Percentiles rank a stretch among this genome's conserved stretches.
Evolutionary conservation across 2,888 invertebrate species (phyloP).

Genomic region (Mantis religiosa): DNA sequence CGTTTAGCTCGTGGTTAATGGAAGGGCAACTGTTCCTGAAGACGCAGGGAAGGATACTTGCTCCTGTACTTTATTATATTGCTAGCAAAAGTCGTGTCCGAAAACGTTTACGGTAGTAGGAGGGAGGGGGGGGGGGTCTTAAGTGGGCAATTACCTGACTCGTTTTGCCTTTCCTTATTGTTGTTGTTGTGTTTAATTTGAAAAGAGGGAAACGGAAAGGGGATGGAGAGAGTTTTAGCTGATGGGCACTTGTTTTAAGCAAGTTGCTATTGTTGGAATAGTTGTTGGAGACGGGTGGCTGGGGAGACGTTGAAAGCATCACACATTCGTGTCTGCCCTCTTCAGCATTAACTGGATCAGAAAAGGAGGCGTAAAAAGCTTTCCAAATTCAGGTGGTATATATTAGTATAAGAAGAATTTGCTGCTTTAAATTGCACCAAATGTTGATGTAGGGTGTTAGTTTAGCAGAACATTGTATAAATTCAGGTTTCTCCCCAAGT

Average conservation of each 20-base stretch:
- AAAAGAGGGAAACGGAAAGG: constrained; percentile 14
- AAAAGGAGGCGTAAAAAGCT: neutral
- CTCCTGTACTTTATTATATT: constrained; percentile 23
- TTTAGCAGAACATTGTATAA: too few species aligned
- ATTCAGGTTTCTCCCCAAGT: too few species aligned
- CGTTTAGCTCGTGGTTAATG: constrained; percentile 11
- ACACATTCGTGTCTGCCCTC: neutral
- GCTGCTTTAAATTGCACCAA: too few species aligned
- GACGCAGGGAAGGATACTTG: constrained; percentile 7
- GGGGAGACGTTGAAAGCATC: neutral
- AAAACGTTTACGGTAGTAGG: constrained; percentile 14
- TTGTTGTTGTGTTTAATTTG: constrained; percentile 28
- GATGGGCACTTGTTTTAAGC: constrained; percentile 3
- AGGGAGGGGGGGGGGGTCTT: neutral
- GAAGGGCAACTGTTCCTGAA: neutral
- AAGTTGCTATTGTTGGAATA: constrained; percentile 11
- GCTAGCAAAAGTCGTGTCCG: constrained; percentile 26
- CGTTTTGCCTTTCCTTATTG: constrained; percentile 6
- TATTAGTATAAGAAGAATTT: too few species aligned
- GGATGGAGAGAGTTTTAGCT: neutral
- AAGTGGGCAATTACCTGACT: constrained; percentile 27
- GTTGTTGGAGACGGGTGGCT: neutral
- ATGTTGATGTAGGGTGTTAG: too few species aligned
- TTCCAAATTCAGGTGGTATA: too few species aligned
- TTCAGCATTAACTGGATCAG: neutral